Evolutionary conservation across 2,888 invertebrate species (phyloP), one percentile per base, ranked within the genome.

Genomic region (Drosophila robusta): DNA sequence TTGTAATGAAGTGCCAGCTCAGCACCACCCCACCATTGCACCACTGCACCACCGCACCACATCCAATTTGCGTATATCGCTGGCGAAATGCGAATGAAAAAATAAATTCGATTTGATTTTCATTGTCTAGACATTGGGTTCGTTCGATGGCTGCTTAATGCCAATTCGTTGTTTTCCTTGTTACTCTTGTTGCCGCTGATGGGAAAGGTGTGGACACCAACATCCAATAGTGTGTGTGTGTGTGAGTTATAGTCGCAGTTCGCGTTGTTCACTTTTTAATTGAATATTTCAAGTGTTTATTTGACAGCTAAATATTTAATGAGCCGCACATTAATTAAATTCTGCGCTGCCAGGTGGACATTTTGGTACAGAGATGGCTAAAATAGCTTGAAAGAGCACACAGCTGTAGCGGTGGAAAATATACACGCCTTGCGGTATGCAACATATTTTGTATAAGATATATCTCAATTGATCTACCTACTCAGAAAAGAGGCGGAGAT

Each of bases 91-190:
- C 61, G 36, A 68, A 64, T 11, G 45, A 81, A 74, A 76, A 67
- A 73, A 73, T 57, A 85, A 85, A 80, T 85, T 85, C 84, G 88
- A 87, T 86, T 88, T 81, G 82, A 89, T 87, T 83, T 83, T 74
- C 80, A 80, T 87, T 88, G 88, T 89, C 89, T 89, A 88, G 88
- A 88, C 88, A 63, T 78, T 83, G 73, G 75, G 73, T 83, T 85
- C 75, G 51, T 75, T 75, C 75, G 60, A 67, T 67, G 67, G 66
- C 74, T 70, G 72, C 84, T 84, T 87, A 84, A 87, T 84, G 83
- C 83, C 83, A 87, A 87, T 87, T 84, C 82, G 77, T 67, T 84
- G 84, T 84, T 77, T 70, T 56, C 57, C 66, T 72, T 66, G 45
- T 29, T 45, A 12, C 51, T 60, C 42, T 58, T 39, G 26, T 44